Conservation (phyloP, 1,140 invertebrate genomes). For the Paramacrobiotus metropolitanus region DNA sequence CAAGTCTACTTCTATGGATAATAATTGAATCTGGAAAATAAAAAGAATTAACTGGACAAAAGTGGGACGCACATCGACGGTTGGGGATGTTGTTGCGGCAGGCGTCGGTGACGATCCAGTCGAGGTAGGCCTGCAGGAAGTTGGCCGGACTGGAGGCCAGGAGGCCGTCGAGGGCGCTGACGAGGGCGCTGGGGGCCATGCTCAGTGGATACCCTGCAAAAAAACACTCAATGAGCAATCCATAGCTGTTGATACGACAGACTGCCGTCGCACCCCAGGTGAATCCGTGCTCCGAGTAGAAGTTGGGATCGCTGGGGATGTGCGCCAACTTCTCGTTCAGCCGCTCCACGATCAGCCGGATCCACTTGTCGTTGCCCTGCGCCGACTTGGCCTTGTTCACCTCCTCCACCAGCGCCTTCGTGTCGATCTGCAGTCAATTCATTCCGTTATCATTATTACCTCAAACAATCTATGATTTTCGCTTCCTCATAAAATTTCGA, state of each 20-base stretch:
- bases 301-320: neutral
- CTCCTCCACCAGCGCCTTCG: neutral
- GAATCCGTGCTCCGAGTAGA: neutral
- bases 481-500: too few relatives aligned
- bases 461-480: neutral
- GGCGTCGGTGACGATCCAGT: neutral
- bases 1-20: too few relatives aligned
- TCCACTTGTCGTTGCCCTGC: neutral
- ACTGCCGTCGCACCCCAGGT: neutral
- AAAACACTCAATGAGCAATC: neutral
- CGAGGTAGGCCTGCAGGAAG: neutral
- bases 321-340: neutral
- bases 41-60: too few relatives aligned
- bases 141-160: neutral
- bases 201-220: neutral
- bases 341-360: neutral
- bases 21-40: too few relatives aligned
- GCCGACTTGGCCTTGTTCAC: neutral
- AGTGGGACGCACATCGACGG: neutral
- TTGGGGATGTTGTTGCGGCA: neutral
- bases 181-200: neutral
- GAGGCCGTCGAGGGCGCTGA: neutral
- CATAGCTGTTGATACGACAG: neutral
- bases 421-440: neutral
- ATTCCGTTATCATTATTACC: neutral